phyloP scores from a whole-genome alignment of 2,113 vertebrate species.

The Chiloscyllium plagiosum region DNA sequence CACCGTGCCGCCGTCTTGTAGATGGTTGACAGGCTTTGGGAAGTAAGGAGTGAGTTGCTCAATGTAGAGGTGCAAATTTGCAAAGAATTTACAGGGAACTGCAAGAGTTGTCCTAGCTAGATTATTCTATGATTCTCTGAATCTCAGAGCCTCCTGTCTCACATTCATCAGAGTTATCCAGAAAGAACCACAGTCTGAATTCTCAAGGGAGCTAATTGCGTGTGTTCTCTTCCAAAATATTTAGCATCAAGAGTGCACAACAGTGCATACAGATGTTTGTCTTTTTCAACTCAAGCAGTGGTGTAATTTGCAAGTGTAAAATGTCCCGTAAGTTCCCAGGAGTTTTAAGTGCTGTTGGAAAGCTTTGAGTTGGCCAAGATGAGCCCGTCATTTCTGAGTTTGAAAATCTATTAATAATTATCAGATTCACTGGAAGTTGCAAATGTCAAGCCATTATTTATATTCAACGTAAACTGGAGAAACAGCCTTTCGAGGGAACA shows the following conservation, averaged over 20 bases:
- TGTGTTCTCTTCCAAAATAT: not conserved
- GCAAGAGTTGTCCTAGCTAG: not conserved
- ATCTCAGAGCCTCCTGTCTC: not conserved
- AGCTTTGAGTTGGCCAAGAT: not conserved
- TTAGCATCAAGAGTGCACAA: not conserved
- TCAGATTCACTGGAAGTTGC: not conserved
- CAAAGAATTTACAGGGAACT: not conserved
- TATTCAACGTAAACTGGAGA: not conserved
- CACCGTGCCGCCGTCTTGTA: no score
- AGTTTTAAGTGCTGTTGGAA: not conserved
- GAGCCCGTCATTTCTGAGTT: not conserved
- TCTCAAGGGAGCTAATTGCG: not conserved
- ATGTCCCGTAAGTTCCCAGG: not conserved
- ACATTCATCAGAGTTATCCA: not conserved
- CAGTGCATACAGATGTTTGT: not conserved
- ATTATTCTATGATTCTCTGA: not conserved
- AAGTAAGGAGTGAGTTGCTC: no score
- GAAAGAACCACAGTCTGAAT: not conserved
- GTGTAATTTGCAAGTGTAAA: not conserved
- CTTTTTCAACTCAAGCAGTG: not conserved
- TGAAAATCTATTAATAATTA: conserved; percentile 1
- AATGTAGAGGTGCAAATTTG: no score
- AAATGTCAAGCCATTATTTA: not conserved
- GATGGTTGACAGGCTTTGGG: no score
- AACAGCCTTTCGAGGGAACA: not conserved